Conservation (phyloP, 2,888 invertebrate genomes). For the Cosmopolites sordidus region DNA sequence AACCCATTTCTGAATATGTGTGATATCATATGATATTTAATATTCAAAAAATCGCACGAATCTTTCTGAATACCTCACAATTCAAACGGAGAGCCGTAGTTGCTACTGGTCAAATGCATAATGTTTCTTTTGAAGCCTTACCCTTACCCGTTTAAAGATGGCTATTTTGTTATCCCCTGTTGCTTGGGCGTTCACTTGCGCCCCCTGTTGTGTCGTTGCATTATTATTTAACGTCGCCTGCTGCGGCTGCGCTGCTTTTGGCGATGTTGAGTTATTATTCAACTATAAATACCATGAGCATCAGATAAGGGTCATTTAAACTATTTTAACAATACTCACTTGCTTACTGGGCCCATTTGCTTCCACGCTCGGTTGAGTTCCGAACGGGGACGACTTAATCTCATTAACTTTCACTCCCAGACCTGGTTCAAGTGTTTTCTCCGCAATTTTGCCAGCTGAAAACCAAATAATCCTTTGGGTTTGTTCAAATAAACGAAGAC, state of each 20-base stretch:
- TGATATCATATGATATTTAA: too few relatives aligned
- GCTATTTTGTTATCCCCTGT: constrained; percentile 48
- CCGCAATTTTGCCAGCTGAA: constrained; percentile 11
- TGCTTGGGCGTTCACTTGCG: constrained; percentile 35
- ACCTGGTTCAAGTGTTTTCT: constrained; percentile 17
- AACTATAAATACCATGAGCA: too few relatives aligned
- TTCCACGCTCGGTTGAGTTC: constrained; percentile 28
- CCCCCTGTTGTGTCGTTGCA: constrained; percentile 9
- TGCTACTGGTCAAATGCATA: too few relatives aligned
- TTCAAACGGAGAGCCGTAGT: too few relatives aligned
- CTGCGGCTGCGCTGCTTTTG: constrained; percentile 27
- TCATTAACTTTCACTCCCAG: constrained; percentile 18
- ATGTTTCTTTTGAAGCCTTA: too few relatives aligned
- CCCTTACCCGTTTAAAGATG: constrained; percentile 51
- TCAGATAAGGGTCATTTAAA: background rate
- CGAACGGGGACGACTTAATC: constrained; percentile 10
- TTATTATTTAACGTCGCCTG: constrained; percentile 48
- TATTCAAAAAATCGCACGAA: too few relatives aligned
- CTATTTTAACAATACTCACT: constrained; percentile 20
- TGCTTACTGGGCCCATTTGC: constrained; percentile 43
- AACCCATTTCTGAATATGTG: too few relatives aligned
- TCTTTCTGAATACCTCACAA: too few relatives aligned
- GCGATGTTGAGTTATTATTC: constrained; percentile 39
- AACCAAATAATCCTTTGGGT: too few relatives aligned
- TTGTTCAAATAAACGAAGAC: too few relatives aligned